A percentile compares a stretch with the other conserved stretches of the same genome.
phyloP scores from a whole-genome alignment of 2,797 vertebrate genomes.

The Cuniculus paca region DNA sequence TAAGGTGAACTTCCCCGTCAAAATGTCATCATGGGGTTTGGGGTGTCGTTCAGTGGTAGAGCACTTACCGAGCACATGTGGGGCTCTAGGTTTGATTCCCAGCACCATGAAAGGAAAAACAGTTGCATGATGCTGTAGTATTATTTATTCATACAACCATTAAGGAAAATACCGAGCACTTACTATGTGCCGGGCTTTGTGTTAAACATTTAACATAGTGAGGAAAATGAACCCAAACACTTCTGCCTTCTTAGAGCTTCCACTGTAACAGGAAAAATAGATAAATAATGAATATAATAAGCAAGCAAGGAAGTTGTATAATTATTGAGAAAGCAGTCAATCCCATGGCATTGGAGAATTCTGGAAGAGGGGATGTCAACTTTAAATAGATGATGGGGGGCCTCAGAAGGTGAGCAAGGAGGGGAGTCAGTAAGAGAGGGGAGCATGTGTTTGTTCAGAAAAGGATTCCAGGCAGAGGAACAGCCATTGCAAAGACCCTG shows the following conservation, averaged over 20 bases:
- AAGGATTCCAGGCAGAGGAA: neutral
- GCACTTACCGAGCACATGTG: neutral
- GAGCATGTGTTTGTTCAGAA: accelerated
- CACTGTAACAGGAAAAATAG: neutral
- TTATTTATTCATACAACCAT: neutral
- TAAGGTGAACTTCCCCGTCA: neutral
- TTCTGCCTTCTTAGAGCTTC: neutral
- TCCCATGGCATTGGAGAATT: neutral
- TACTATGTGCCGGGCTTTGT: neutral
- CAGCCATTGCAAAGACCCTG: neutral
- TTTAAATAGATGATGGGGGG: neutral
- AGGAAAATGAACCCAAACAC: neutral
- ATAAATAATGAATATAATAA: neutral
- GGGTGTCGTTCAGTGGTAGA: neutral
- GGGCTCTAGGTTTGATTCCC: neutral
- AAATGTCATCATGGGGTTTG: neutral
- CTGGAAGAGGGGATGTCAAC: neutral
- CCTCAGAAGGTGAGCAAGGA: neutral
- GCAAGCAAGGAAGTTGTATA: neutral
- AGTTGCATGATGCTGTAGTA: neutral
- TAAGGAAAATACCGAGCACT: neutral
- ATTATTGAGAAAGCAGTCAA: neutral
- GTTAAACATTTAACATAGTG: neutral
- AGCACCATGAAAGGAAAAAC: neutral
- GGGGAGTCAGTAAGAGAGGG: neutral